Evolutionary conservation across 1,140 invertebrate species (phyloP).

Genomic region (Dendrolimus kikuchii): DNA sequence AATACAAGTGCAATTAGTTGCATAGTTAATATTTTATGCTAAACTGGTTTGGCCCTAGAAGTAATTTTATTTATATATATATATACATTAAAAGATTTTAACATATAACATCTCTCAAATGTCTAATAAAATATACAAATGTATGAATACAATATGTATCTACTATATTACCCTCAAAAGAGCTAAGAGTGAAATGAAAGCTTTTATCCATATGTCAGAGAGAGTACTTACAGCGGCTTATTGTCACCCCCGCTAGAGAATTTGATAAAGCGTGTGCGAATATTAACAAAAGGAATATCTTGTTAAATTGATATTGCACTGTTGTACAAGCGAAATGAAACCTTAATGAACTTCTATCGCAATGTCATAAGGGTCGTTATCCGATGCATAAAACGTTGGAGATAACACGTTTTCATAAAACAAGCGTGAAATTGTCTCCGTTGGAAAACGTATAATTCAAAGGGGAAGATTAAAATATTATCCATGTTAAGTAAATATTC

Average conservation of each 20-base stretch:
- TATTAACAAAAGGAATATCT: slow-evolving; percentile 73
- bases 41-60: too few relatives aligned
- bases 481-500: slow-evolving; percentile 75
- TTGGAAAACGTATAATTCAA: slow-evolving; percentile 70
- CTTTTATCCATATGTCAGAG: slow-evolving; percentile 71
- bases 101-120: neutral
- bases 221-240: slow-evolving; percentile 71
- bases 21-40: too few relatives aligned
- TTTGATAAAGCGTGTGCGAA: slow-evolving; percentile 73
- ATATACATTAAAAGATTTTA: too few relatives aligned
- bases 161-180: slow-evolving; percentile 59
- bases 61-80: too few relatives aligned
- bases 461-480: slow-evolving; percentile 75
- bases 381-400: slow-evolving; percentile 17
- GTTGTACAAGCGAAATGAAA: slow-evolving; percentile 33
- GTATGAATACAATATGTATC: neutral
- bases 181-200: slow-evolving; percentile 70
- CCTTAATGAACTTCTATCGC: slow-evolving; percentile 20
- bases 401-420: slow-evolving; percentile 48
- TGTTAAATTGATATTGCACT: slow-evolving; percentile 69
- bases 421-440: slow-evolving; percentile 69
- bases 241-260: slow-evolving; percentile 71
- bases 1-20: too few relatives aligned
- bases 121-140: neutral
- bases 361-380: slow-evolving; percentile 26